Evolutionary conservation across 1,140 invertebrate genomes (phyloP).

Genomic region (Drosophila ohnishii): DNA sequence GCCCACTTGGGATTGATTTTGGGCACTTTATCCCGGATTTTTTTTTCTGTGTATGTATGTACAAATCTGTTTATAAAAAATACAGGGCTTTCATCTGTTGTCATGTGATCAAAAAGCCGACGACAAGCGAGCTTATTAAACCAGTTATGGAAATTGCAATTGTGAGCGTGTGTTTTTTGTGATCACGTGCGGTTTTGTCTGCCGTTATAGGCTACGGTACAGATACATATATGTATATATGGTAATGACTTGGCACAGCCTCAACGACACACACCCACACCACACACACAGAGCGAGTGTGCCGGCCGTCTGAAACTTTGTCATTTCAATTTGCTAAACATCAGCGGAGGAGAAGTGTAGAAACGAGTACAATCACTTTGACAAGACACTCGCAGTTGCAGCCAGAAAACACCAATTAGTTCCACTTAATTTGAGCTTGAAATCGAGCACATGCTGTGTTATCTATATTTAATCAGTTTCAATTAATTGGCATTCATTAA

Average conservation of each 20-base stretch:
- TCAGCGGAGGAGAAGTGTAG: slow-evolving; percentile 16
- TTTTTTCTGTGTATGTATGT: no score
- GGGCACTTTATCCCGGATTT: no score
- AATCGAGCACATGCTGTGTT: slow-evolving; percentile 10
- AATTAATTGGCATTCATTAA: slow-evolving; percentile 6
- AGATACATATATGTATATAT: slow-evolving; percentile 16
- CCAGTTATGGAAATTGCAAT: slow-evolving; percentile 60
- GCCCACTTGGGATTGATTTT: no score
- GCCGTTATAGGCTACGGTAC: slow-evolving; percentile 12
- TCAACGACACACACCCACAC: slow-evolving; percentile 11
- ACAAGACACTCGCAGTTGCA: slow-evolving; percentile 4
- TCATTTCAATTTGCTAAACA: slow-evolving; percentile 53
- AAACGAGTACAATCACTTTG: slow-evolving; percentile 21
- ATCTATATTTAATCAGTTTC: slow-evolving; percentile 16
- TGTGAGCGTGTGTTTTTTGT: slow-evolving; percentile 37
- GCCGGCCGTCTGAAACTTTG: slow-evolving; percentile 38
- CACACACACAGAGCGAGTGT: slow-evolving; percentile 9
- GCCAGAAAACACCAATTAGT: slow-evolving; percentile 26
- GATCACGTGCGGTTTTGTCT: slow-evolving; percentile 68
- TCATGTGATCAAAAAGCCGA: slow-evolving; percentile 60
- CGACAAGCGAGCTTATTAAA: slow-evolving; percentile 50
- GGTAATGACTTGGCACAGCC: slow-evolving; percentile 36
- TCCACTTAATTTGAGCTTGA: slow-evolving; percentile 27
- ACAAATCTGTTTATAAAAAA: background rate
- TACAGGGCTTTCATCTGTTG: slow-evolving; percentile 19